Evolutionary conservation across 2,113 vertebrate genomes (phyloP).

Genomic region (Hippopotamus amphibius): DNA sequence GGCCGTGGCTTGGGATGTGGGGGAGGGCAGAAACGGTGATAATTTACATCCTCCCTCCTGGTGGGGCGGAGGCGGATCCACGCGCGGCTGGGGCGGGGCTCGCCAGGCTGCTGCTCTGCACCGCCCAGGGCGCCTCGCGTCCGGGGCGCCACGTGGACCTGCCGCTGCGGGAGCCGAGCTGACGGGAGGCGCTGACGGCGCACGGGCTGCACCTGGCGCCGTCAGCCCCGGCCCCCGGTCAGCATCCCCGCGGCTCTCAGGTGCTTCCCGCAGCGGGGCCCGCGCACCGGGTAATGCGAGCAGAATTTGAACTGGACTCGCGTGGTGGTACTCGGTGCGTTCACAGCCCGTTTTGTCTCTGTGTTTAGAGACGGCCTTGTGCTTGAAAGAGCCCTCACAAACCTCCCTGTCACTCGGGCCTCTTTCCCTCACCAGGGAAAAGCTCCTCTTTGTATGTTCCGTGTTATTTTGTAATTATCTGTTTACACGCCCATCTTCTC

Average conservation of each 20-base stretch:
- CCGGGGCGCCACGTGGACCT: slow-evolving; percentile 64
- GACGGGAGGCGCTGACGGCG: slow-evolving; percentile 56
- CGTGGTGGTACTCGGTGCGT: rapidly evolving
- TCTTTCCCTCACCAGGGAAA: background rate
- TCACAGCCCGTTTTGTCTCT: background rate
- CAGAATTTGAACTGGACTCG: too few relatives aligned
- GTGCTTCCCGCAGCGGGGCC: rapidly evolving
- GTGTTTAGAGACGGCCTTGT: too few relatives aligned
- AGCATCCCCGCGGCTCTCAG: too few relatives aligned
- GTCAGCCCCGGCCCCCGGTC: background rate
- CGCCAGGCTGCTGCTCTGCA: slow-evolving; percentile 37
- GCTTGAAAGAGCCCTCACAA: background rate
- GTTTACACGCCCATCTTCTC: background rate
- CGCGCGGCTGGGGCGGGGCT: slow-evolving; percentile 63
- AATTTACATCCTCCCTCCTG: background rate
- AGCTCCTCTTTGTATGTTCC: background rate
- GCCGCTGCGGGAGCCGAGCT: slow-evolving; percentile 72
- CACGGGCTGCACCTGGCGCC: rapidly evolving
- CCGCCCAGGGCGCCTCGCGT: slow-evolving; percentile 42
- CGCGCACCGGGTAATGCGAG: rapidly evolving
- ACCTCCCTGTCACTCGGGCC: background rate
- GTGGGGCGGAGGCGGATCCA: slow-evolving; percentile 53
- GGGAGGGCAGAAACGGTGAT: too few relatives aligned
- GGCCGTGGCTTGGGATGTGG: background rate
- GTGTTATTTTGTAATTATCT: rapidly evolving